A percentile compares a stretch with the other conserved stretches of the same genome.
phyloP scores from a whole-genome alignment of 1,140 invertebrate genomes.

The Helicoverpa armigera region DNA sequence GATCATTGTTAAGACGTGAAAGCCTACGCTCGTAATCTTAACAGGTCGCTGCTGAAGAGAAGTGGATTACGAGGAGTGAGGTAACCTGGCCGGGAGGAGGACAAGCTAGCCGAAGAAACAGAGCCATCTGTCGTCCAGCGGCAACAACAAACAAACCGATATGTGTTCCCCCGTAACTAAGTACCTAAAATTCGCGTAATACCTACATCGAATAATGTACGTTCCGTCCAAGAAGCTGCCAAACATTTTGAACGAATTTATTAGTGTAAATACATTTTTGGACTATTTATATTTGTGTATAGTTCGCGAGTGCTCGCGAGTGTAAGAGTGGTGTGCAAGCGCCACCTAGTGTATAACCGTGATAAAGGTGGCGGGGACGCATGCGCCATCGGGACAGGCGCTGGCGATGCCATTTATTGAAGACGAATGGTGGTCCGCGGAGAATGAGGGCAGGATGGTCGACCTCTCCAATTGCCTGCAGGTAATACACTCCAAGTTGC shows the following conservation, averaged over 20 bases:
- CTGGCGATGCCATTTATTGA: conserved; percentile 97
- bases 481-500: conserved; percentile 84
- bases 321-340: conserved; percentile 71
- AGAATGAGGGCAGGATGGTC: conserved; percentile 96
- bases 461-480: conserved; percentile 95
- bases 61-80: conserved; percentile 80
- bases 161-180: conserved; percentile 76
- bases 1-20: conserved; percentile 75
- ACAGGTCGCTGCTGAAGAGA: conserved; percentile 86
- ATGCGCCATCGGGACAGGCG: conserved; percentile 88
- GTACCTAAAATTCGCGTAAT: conserved; percentile 72
- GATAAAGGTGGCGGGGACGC: conserved; percentile 87
- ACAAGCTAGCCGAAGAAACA: conserved; percentile 48
- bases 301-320: conserved; percentile 69
- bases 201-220: conserved; percentile 81
- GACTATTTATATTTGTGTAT: conserved; percentile 60
- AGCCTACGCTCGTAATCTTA: conserved; percentile 77
- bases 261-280: conserved; percentile 73
- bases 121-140: conserved; percentile 47
- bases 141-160: conserved; percentile 62
- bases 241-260: conserved; percentile 83
- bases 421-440: conserved; percentile 97
- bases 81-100: conserved; percentile 77
- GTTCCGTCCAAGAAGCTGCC: conserved; percentile 83
- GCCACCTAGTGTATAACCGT: conserved; percentile 76